phyloP scores from a whole-genome alignment of 2,113 vertebrate species.

The Carassius auratus region DNA sequence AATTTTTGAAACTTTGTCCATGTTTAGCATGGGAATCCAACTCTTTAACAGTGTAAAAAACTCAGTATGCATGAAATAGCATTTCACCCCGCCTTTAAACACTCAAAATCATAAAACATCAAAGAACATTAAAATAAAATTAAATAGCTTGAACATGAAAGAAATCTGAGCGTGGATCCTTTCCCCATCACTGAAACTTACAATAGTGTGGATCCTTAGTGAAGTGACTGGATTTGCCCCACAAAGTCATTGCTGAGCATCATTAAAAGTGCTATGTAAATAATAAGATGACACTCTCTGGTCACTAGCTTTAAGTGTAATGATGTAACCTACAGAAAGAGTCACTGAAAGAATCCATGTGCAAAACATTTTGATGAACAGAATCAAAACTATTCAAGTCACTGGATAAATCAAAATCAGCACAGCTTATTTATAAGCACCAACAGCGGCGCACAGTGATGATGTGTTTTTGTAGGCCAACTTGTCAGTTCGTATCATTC shows the following conservation, averaged over 20 bases:
- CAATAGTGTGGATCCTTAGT: background rate
- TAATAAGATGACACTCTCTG: background rate
- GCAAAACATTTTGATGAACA: background rate
- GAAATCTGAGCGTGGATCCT: too few relatives aligned
- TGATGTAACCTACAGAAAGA: background rate
- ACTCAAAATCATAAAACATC: too few relatives aligned
- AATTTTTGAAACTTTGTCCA: too few relatives aligned
- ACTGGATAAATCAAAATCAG: background rate
- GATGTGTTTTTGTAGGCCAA: too few relatives aligned
- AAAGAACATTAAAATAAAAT: too few relatives aligned
- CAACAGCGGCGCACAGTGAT: background rate
- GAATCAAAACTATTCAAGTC: background rate
- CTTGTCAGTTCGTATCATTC: too few relatives aligned
- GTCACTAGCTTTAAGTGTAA: background rate
- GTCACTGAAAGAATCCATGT: background rate
- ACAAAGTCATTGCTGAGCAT: background rate
- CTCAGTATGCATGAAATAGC: too few relatives aligned
- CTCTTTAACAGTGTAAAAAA: too few relatives aligned
- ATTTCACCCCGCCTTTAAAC: too few relatives aligned
- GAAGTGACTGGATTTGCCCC: background rate
- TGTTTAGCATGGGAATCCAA: too few relatives aligned
- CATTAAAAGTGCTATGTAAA: background rate
- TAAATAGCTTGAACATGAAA: too few relatives aligned
- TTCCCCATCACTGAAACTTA: background rate
- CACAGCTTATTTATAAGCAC: background rate